Percentiles rank a stretch among this genome's conserved stretches.
Evolutionary conservation across 1,140 invertebrate species (phyloP).

Genomic region (Tetranychus urticae): DNA sequence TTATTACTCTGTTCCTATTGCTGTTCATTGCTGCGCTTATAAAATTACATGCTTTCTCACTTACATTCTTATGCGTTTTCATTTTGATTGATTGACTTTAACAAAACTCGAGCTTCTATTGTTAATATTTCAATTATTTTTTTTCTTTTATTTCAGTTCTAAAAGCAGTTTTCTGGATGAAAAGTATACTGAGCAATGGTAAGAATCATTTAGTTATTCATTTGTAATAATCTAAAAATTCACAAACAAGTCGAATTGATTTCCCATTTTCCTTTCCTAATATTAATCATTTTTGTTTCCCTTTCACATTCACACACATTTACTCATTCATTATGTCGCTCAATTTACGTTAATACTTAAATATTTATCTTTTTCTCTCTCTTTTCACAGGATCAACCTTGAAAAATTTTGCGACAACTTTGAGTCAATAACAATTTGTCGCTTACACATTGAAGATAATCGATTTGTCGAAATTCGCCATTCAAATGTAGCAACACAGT

Average conservation of each 20-base stretch:
- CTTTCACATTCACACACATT: too few relatives aligned
- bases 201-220: neutral
- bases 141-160: neutral
- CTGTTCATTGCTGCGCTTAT: too few relatives aligned
- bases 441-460: neutral
- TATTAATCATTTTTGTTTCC: too few relatives aligned
- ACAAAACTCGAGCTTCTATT: neutral
- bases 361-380: neutral
- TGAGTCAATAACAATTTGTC: conserved; percentile 4
- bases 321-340: too few relatives aligned
- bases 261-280: too few relatives aligned
- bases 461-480: neutral
- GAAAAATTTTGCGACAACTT: conserved; percentile 1
- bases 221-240: neutral
- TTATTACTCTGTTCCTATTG: too few relatives aligned
- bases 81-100: too few relatives aligned
- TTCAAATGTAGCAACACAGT: neutral
- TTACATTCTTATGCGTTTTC: too few relatives aligned
- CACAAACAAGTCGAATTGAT: neutral
- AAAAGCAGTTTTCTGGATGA: neutral
- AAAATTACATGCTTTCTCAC: too few relatives aligned
- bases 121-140: neutral
- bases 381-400: neutral
- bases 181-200: neutral
- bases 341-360: too few relatives aligned